Percentiles rank a stretch among this genome's conserved stretches.
These are phyloP conservation scores for Antheraea mylitta DNA, from an alignment of 1,140 invertebrate genomes.

Conservation along the genomic window DNA sequence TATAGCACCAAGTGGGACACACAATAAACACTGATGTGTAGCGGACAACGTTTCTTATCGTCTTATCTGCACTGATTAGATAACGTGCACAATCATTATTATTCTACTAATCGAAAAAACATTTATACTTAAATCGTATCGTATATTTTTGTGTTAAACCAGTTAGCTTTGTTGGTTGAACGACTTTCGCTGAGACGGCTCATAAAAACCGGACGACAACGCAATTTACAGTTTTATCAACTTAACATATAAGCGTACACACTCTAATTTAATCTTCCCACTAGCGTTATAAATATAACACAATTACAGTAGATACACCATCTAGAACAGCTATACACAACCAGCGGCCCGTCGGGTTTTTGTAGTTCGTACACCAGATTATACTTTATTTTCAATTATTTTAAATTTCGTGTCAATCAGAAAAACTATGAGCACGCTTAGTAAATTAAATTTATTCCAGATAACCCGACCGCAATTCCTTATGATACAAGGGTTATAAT, in stretches of 20 bases:
- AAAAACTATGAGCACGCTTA: too few species aligned
- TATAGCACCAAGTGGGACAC: slow-evolving; percentile 23
- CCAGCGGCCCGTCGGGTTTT: too few species aligned
- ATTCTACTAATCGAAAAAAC: slow-evolving; percentile 52
- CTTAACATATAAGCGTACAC: neutral
- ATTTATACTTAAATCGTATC: slow-evolving; percentile 30
- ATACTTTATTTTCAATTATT: too few species aligned
- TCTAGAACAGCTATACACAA: too few species aligned
- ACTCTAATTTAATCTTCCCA: slow-evolving; percentile 9
- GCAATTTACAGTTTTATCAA: slow-evolving; percentile 7
- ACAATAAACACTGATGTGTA: slow-evolving; percentile 39
- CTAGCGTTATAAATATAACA: neutral
- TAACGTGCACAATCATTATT: slow-evolving; percentile 52
- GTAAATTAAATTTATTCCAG: too few species aligned
- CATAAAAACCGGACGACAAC: slow-evolving; percentile 17
- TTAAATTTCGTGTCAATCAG: too few species aligned
- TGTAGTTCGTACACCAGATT: too few species aligned
- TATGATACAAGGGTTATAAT: too few species aligned
- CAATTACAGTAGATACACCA: too few species aligned
- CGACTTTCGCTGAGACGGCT: slow-evolving; percentile 19
- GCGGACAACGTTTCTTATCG: slow-evolving; percentile 37
- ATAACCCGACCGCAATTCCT: too few species aligned
- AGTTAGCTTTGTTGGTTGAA: slow-evolving; percentile 1
- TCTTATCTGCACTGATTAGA: slow-evolving; percentile 57
- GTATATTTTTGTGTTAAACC: slow-evolving; percentile 22